Evolutionary conservation across 2,113 vertebrate species (phyloP).

Genomic region (Eulacestoma nigropectus): DNA sequence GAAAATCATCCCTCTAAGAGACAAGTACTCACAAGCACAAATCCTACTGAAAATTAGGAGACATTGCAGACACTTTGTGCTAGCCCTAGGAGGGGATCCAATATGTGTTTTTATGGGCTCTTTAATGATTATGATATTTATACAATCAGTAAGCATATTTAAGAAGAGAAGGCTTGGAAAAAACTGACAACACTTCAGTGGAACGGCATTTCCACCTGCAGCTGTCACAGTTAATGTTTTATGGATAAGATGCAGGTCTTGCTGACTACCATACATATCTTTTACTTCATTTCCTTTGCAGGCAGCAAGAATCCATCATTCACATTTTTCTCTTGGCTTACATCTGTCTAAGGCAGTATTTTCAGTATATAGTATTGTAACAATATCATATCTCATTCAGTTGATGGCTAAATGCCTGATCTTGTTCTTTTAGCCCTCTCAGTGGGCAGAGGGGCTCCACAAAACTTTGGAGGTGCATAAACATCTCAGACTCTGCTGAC

Average conservation of each 20-base stretch:
- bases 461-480: neutral
- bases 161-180: neutral
- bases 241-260: conserved; percentile 3
- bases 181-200: neutral
- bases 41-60: neutral
- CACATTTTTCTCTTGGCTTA: neutral
- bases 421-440: neutral
- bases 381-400: neutral
- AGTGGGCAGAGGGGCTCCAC: neutral
- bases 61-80: neutral
- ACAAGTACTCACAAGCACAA: neutral
- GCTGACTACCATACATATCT: neutral
- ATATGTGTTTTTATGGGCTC: neutral
- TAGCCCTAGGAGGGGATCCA: neutral
- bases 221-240: neutral
- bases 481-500: neutral
- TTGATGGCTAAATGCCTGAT: neutral
- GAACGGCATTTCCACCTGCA: neutral
- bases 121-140: neutral
- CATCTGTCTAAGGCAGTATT: neutral
- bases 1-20: neutral
- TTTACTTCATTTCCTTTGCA: neutral
- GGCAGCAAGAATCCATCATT: neutral
- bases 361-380: neutral
- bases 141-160: neutral